Base-by-base conservation (phyloP, 2,113 vertebrate species). In the Nansenia antarctica region DNA sequence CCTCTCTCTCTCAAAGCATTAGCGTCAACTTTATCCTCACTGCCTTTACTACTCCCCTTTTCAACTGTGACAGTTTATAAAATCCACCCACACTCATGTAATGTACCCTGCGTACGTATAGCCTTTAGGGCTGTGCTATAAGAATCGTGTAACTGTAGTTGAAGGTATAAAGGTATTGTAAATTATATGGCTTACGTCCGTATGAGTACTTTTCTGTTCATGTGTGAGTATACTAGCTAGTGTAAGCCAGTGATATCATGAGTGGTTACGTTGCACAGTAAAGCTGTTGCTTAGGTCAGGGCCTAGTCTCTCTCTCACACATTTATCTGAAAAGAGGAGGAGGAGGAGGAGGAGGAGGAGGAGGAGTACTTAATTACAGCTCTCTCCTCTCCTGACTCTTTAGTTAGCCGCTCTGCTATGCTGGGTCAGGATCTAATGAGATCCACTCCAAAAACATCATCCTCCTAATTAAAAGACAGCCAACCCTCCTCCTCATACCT, bases 301-400 rank as follows among this genome's bases (percentile, higher is more conserved):
- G n/a, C 35, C 11, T 11, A 37, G 5, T 57, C 52, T 58, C 15
- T 24, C 60, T 76, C 29, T 29, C 55, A 32, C 62, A 79, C 53
- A 73, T n/a, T 54, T 24, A 58, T 29, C 26, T 7, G 26, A 52
- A 9, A 7, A 12, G 53, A 76, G 64, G 6, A 68, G 18, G 6
- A 53, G 37, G 9, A 29, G 66, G 6, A 58, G 54, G 29, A 59
- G 66, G 60, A 65, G 66, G 61, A 78, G 61, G 45, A 78, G 79
- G 69, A 18, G 14, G 20, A 7, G 0, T 20, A 29, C 70, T 82
- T 83, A 53, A 86, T 80, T 85, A 85, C 83, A 78, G 37, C 77
- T 69, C 55, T 49, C 18, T 49, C 20, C 22, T 27, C n/a, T 27
- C 24, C 9, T 24, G 4, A 9, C 9, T 67, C 26, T 59, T n/a